Evolutionary conservation across 2,113 vertebrate genomes (phyloP).

Genomic region (Ibidorhyncha struthersii): DNA sequence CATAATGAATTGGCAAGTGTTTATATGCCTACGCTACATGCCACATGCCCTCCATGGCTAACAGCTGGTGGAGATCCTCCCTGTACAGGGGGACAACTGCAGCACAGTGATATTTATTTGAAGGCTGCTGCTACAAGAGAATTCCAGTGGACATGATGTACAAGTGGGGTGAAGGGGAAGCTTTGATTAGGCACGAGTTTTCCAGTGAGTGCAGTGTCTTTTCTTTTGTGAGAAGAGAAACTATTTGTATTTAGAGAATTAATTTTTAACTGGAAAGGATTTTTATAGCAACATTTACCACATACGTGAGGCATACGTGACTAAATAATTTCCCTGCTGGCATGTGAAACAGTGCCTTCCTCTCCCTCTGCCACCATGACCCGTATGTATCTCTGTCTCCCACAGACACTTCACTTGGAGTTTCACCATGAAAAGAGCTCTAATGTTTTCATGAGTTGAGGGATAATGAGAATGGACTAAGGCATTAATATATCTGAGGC

Average conservation of each 20-base stretch:
- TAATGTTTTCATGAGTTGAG: background rate
- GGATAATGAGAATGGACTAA: constrained; percentile 35
- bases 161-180: background rate
- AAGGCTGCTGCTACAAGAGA: background rate
- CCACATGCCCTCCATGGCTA: background rate
- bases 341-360: background rate
- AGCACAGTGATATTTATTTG: background rate
- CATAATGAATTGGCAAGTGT: background rate
- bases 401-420: background rate
- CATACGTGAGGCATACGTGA: background rate
- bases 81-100: background rate
- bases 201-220: background rate
- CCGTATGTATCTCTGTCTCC: background rate
- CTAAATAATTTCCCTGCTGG: constrained; percentile 26
- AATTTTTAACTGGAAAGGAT: background rate
- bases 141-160: background rate
- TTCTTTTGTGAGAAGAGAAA: background rate
- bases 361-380: background rate
- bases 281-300: constrained; percentile 16
- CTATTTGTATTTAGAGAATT: background rate
- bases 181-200: background rate
- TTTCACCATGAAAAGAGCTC: background rate
- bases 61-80: background rate
- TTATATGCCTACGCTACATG: background rate
- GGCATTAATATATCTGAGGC: background rate